Conservation (phyloP, 2,113 vertebrate genomes). For the Rhea americana region DNA sequence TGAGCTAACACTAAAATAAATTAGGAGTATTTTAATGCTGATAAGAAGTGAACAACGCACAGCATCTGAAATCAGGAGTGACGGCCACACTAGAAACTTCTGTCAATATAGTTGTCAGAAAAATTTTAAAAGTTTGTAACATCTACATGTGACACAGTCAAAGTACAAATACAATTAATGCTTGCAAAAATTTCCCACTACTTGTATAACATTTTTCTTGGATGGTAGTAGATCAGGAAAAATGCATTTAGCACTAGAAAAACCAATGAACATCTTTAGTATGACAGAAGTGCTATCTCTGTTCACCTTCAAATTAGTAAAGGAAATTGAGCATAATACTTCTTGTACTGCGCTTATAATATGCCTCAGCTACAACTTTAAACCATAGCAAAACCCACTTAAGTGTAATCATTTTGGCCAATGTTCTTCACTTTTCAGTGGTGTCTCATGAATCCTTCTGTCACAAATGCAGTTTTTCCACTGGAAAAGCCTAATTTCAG, state of each 20-base stretch:
- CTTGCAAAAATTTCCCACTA: neutral
- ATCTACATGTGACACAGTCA: neutral
- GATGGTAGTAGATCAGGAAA: neutral
- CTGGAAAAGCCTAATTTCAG: neutral
- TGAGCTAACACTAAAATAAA: neutral
- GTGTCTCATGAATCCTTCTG: neutral
- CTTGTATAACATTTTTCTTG: neutral
- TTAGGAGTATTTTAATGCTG: neutral
- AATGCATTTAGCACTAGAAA: neutral
- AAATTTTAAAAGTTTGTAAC: neutral
- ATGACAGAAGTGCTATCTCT: neutral
- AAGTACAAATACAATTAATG: slow-evolving; percentile 19
- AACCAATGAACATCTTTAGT: neutral
- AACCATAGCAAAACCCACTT: neutral
- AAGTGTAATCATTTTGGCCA: neutral
- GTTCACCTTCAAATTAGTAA: neutral
- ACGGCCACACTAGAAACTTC: neutral
- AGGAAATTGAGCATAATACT: neutral
- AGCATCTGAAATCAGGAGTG: neutral
- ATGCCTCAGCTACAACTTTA: neutral
- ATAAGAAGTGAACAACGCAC: neutral
- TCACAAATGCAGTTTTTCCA: neutral
- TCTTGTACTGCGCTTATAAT: neutral
- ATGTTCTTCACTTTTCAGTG: neutral
- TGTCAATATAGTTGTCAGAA: neutral